Evolutionary conservation across 1,140 invertebrate species (phyloP), one percentile per base, ranked within the genome.

Genomic region (Papilio dardanus): DNA sequence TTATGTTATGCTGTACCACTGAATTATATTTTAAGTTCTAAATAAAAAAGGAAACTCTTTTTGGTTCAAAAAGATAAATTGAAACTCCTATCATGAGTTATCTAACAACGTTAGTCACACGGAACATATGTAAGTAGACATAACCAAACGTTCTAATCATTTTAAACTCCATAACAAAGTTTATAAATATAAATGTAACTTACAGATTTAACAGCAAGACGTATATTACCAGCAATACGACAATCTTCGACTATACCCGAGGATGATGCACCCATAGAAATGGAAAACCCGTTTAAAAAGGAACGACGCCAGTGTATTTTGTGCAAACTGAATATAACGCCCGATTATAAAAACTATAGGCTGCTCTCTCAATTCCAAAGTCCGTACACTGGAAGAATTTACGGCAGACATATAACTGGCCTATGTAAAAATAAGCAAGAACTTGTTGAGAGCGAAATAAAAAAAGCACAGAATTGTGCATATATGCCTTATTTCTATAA

Each of bases 311-410:
- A 95, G 82, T 99, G 99, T 85, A 95, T 99, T 79, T 91, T 99
- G n/a, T 99, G 99, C 92, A 96, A 96, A 92, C 93, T 97, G 76
- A 95, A 97, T 31, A 96, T 99, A 66, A 92, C 94, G 12, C 96
- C 97, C 0, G 95, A 99, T 93, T 99, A 98, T 85, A 99, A 99
- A 91, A 99, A 99, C 93, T 95, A 96, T 0, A 95, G 97, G 74
- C 89, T 99, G 6, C 89, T 99, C 1, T 99, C 98, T 16, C 99
- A 99, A 88, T 99, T 99, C 93, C 96, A 99, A 86, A 99, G 98
- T 58, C 96, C 97, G 0, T 98, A 97, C 83, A 99, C 98, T 12
- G 98, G 99, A 10, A 94, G 95, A 80, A 95, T 99, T 74, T 99
- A 99, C 92, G 97, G 97, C 0, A 94, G 96, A 79, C 97, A 99